Conservation (phyloP, 2,797 vertebrate genomes). For the Eutrigla gurnardus region DNA sequence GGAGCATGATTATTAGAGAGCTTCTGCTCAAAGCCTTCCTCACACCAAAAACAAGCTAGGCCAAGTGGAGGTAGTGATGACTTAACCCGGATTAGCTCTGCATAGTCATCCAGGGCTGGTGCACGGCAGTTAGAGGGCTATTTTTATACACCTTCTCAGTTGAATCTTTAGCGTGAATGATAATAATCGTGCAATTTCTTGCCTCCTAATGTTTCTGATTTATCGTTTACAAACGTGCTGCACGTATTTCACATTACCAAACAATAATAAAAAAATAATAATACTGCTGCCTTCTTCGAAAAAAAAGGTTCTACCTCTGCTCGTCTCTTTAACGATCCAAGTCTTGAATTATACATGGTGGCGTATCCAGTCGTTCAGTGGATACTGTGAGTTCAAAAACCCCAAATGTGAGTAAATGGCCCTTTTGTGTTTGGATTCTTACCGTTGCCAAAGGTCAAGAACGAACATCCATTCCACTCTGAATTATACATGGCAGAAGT, state of each 20-base stretch:
- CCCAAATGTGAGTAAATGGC: conserved; percentile 5
- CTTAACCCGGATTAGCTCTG: conserved; percentile 58
- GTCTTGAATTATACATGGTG: conserved; percentile 38
- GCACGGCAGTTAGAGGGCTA: conserved; percentile 14
- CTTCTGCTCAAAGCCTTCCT: conserved; percentile 49
- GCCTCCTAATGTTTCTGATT: conserved; percentile 8
- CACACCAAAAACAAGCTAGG: conserved; percentile 48
- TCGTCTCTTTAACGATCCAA: conserved; percentile 20
- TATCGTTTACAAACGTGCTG: conserved; percentile 20
- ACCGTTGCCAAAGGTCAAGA: conserved; percentile 23
- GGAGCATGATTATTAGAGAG: conserved; percentile 54
- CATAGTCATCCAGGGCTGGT: conserved; percentile 14
- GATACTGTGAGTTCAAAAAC: background rate
- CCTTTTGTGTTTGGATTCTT: conserved; percentile 7
- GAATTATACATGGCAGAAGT: conserved; percentile 12
- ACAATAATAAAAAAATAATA: conserved; percentile 1
- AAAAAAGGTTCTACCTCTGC: too few relatives aligned
- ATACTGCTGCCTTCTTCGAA: background rate
- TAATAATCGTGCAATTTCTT: conserved; percentile 26
- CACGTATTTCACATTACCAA: conserved; percentile 1
- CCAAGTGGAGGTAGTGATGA: conserved; percentile 53
- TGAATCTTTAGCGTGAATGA: background rate
- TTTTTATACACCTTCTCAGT: conserved; percentile 21
- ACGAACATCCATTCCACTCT: conserved; percentile 6
- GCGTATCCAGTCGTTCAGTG: conserved; percentile 17